Evolutionary conservation across 2,113 vertebrate species (phyloP).

Genomic region (Mohoua ochrocephala): DNA sequence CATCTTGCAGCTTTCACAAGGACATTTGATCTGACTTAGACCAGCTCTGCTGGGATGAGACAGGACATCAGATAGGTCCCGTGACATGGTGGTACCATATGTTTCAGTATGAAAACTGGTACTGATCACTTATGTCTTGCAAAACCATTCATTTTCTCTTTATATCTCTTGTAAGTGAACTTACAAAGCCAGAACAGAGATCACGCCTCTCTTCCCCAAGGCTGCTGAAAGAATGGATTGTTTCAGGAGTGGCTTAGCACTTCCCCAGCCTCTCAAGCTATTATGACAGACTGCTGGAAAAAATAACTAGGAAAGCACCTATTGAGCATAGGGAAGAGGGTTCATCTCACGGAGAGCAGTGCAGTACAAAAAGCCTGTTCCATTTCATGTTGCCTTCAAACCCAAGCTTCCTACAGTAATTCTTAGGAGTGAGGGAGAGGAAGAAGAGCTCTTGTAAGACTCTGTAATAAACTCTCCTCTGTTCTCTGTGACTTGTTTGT

Average conservation of each 20-base stretch:
- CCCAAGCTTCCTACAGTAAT: not conserved
- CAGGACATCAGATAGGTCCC: not conserved
- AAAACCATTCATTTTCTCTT: not conserved
- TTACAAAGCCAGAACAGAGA: not conserved
- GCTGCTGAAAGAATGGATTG: not conserved
- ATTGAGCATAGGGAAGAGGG: not conserved
- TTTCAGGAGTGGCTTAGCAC: not conserved
- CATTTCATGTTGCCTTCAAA: not conserved
- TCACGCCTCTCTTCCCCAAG: not conserved
- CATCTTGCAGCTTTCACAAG: not conserved
- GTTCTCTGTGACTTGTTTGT: constrained; percentile 29
- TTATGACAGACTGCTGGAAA: not conserved
- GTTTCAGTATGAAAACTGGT: not conserved
- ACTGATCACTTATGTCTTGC: not conserved
- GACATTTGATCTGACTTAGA: not conserved
- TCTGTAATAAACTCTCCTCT: constrained; percentile 1
- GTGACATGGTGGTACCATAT: not conserved
- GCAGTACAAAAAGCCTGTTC: not conserved
- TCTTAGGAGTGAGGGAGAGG: not conserved
- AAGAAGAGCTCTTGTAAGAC: constrained; percentile 27
- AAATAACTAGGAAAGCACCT: not conserved
- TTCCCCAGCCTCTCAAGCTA: not conserved
- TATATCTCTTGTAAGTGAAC: not conserved
- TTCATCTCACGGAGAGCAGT: not conserved
- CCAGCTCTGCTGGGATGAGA: not conserved